Base-by-base conservation (phyloP, 2,888 invertebrate species). In the Criorhina ranunculi region DNA sequence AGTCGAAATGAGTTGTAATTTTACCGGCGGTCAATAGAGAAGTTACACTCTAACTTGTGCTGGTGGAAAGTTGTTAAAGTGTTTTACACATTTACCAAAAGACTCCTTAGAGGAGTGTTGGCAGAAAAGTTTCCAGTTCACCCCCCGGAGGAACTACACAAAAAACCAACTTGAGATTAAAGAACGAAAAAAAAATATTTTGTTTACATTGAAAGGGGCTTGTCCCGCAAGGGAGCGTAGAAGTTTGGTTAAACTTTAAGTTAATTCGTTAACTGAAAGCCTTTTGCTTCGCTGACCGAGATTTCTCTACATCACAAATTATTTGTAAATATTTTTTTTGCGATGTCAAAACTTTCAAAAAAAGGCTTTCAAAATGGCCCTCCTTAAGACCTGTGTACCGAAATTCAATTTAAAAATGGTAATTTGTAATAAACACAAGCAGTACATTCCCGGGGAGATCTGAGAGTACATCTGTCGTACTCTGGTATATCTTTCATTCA, bases 61-160 rank as follows among this genome's bases (percentile, higher is more conserved):
- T 8, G 51, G 33, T 59, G 29, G 40, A 55, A 62, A 80, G 75
- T 69, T 80, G 24, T 46, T 46, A 19, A 53, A 80, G 42, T 60
- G 67, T 55, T 59, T 67, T 51, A 69, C 75, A 75, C 51, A 67
- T 78, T 78, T 46, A 66, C 57, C 5, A 15, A 80, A 69, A 80
- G 44, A 80, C 55, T 67, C 42, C 60, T 57, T 60, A n/a, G 55
- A 55, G 55, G 12, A 72, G 72, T 42, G 29, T 35, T 73, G 29
- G 15, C 35, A 29, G 42, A 49, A 75, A 80, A 80, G 67, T 80
- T 80, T 80, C n/a, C 17, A 67, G 44, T 62, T 80, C 29, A 44
- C 72, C 49, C 51, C 37, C 42, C 29, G 8, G 35, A 29, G 17
- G 7, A 70, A 31, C 42, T 33, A 12, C 57, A 62, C 60, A 42